Evolutionary conservation across 2,888 invertebrate species (phyloP), one percentile per base, ranked within the genome.

Genomic region (Galeopsomyia nigrocyanea): DNA sequence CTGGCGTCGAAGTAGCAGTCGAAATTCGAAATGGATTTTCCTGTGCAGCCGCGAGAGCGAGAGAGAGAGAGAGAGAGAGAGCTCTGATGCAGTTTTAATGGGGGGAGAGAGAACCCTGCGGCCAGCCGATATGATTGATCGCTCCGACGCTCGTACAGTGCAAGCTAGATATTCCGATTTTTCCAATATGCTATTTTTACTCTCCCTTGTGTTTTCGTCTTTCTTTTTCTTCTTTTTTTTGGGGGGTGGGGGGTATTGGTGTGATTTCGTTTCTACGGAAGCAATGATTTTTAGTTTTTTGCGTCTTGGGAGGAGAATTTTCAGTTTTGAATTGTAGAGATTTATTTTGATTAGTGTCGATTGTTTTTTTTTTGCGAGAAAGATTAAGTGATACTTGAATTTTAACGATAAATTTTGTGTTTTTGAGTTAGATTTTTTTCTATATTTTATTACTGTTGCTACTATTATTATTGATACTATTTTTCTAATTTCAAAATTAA

Each of bases 1-100:
- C 65, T 72, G 73, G 55, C 73, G 56, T 72, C 71, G 56, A 62
- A 60, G 73, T 61, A 63, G 68, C 68, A 75, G 68, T 68, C 72
- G 65, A 75, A 73, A 70, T 69, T 80, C 77, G 76, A 78, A 78
- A 81, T 79, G 79, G 79, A 82, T 82, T 80, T 80, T 75, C 74
- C 69, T 77, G 76, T 10, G 39, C 13, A n/a, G n/a, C 55, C 61
- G 64, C 69, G 66, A 60, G 53, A 51, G 17, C 50, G 73, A 57
- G 64, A 50, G 70, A 57, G 73, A 57, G 64, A 50, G 70, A 57
- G 39, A 17, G 53, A 50, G 75, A 78, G 73, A 76, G 68, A 76
- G 77, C 75, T 75, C 79, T 84, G 82, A 86, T 85, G 84, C 83
- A 83, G 81, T 85, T 85, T 85, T 86, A 85, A 86, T 85, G 79